Evolutionary conservation across 2,113 vertebrate genomes (phyloP), one percentile per base, ranked within the genome.

Genomic region (Camelus dromedarius): DNA sequence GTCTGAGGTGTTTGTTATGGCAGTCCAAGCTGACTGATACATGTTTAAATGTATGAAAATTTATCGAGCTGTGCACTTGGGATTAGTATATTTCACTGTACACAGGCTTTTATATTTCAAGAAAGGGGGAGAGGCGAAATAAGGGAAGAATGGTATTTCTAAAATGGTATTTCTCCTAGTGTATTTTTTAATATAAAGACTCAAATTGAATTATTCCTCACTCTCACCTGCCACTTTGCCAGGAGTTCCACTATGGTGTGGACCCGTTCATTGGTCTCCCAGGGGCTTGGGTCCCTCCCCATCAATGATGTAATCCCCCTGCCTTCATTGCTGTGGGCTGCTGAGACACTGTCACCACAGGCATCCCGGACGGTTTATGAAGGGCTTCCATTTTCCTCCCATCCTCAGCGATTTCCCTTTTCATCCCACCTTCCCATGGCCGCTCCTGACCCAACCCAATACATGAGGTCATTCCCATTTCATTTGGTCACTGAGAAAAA

Each of bases 351-450:
- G 58, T 20, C 32, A 3, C 52, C 30, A 16, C 56, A 20, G 69
- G 56, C 9, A 1, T 1, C 5, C 56, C 20, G 0, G 32, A 19
- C 0, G 4, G 52, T 12, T 14, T 28, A 72, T 3, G 15, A 26
- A 26, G 18, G 73, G 35, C 22, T 26, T n/a, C 87, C 52, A 5
- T 3, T 73, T 46, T 38, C 85, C 72, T 66, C 87, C 70, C 11
- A 54, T 73, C 67, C 75, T 79, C 66, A 35, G 72, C 1, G 1
- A 67, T 42, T 42, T 30, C 48, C 46, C 35, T 56, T 30, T 30
- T 28, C 66, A 54, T 19, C 52, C 30, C 58, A 58, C 88, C 91
- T 87, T 30, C 77, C 26, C 64, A 4, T 0, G 1, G 66, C 26
- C 14, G 38, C 52, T 64, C 69, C 48, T 54, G 62, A 48, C 62